Percentiles rank a stretch among this genome's conserved stretches.
Conservation (phyloP, 2,888 invertebrate species). For the Drosophila melanosoma region DNA sequence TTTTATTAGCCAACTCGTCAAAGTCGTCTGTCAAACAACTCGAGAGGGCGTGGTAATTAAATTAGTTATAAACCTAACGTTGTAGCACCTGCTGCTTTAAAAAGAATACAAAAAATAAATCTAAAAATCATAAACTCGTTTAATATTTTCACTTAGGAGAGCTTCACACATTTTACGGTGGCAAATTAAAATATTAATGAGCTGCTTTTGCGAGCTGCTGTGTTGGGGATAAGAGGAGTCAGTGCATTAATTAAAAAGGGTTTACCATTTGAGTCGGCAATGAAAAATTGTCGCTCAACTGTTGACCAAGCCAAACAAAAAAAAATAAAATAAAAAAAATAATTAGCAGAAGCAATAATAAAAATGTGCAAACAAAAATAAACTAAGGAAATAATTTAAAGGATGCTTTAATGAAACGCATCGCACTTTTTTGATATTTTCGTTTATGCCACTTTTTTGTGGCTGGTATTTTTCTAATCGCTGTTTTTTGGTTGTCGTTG, state of each 20-base stretch:
- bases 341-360: conserved; percentile 6
- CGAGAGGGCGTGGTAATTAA: conserved; percentile 56
- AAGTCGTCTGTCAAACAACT: conserved; percentile 2
- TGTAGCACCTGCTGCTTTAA: conserved; percentile 15
- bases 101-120: conserved; percentile 16
- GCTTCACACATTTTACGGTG: conserved; percentile 27
- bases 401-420: conserved; percentile 49
- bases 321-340: conserved; percentile 13
- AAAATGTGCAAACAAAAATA: conserved; percentile 11
- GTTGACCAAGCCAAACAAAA: conserved; percentile 57
- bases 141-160: conserved; percentile 66
- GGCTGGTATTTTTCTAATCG: conserved; percentile 3
- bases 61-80: conserved; percentile 60
- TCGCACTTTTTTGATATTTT: conserved; percentile 34
- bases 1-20: conserved; percentile 53
- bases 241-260: conserved; percentile 78
- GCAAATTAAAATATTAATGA: conserved; percentile 63
- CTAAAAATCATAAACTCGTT: conserved; percentile 66
- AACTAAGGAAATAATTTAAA: conserved; percentile 28
- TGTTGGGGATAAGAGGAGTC: not conserved
- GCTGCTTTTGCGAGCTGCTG: conserved; percentile 43
- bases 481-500: conserved; percentile 25
- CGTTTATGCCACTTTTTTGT: not conserved
- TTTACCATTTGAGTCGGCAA: conserved; percentile 35
- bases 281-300: conserved; percentile 63